These are phyloP conservation scores for Atherinosoma microstoma DNA, from an alignment of 2,797 vertebrate species.

Conservation along the genomic window DNA sequence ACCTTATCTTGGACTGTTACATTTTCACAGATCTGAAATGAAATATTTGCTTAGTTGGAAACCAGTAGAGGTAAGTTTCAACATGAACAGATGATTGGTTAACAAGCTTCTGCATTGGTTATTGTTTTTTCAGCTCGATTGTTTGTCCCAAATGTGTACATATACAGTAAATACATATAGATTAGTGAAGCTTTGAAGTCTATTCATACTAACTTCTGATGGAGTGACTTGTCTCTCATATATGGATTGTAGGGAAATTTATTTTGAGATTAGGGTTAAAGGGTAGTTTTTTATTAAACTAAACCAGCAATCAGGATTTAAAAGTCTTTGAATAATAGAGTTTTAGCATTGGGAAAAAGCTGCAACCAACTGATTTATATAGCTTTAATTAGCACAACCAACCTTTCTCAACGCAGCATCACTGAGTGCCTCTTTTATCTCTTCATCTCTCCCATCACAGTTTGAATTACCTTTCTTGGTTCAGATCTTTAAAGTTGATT, in stretches of 20 bases:
- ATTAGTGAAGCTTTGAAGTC: not conserved
- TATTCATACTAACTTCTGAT: not conserved
- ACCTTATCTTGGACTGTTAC: not conserved
- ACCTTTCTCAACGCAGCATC: not conserved
- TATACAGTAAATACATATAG: not conserved
- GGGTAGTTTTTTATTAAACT: not conserved
- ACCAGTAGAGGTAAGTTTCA: slow-evolving; percentile 30
- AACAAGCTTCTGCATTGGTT: too few species aligned
- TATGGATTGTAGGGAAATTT: not conserved
- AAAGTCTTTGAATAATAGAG: not conserved
- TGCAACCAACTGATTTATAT: too few species aligned
- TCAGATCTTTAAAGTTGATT: not conserved
- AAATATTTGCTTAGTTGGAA: not conserved
- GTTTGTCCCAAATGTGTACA: not conserved
- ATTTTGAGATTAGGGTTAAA: not conserved
- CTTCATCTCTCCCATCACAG: not conserved
- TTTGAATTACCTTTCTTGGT: not conserved
- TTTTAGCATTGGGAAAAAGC: not conserved
- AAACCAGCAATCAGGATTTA: not conserved
- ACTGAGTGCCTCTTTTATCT: not conserved
- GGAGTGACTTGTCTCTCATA: not conserved
- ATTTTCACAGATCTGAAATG: not conserved
- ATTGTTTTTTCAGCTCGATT: too few species aligned
- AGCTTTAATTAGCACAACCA: too few species aligned
- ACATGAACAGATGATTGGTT: slow-evolving; percentile 4